Conservation (phyloP, 2,888 invertebrate genomes). For the Pilophorus perplexus region DNA sequence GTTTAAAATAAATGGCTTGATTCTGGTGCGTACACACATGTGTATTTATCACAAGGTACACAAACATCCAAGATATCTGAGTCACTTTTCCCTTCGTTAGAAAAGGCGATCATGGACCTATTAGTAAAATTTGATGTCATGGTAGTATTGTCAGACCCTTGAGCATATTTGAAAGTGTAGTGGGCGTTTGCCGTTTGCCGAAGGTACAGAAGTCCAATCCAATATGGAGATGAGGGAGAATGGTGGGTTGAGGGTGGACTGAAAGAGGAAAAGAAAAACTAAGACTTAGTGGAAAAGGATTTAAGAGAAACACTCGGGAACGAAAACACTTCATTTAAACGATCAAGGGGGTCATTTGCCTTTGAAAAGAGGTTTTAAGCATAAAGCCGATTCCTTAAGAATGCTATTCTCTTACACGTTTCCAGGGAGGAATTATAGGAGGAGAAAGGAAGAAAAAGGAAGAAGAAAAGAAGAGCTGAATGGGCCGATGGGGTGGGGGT, state of each 20-base stretch:
- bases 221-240: too few species aligned
- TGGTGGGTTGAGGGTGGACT: not conserved
- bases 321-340: slow-evolving; percentile 30
- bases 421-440: not conserved
- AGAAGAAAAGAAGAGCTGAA: not conserved
- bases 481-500: not conserved
- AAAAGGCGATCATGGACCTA: too few species aligned
- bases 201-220: too few species aligned
- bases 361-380: slow-evolving; percentile 26
- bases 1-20: too few species aligned
- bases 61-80: too few species aligned
- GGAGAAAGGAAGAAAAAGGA: slow-evolving; percentile 1
- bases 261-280: not conserved
- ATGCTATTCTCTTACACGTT: slow-evolving; percentile 13
- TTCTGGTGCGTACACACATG: too few species aligned
- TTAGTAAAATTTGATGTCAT: too few species aligned
- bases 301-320: slow-evolving; percentile 21
- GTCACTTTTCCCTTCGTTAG: too few species aligned
- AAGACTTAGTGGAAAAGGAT: slow-evolving; percentile 6
- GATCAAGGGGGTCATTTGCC: slow-evolving; percentile 25
- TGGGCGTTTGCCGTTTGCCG: too few species aligned
- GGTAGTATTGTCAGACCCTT: too few species aligned
- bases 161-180: too few species aligned
- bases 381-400: slow-evolving; percentile 14
- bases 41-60: too few species aligned